Percentiles rank a stretch among this genome's conserved stretches.
Evolutionary conservation across 2,797 vertebrate species (phyloP).

Genomic region (Halcyon smyrnensis): DNA sequence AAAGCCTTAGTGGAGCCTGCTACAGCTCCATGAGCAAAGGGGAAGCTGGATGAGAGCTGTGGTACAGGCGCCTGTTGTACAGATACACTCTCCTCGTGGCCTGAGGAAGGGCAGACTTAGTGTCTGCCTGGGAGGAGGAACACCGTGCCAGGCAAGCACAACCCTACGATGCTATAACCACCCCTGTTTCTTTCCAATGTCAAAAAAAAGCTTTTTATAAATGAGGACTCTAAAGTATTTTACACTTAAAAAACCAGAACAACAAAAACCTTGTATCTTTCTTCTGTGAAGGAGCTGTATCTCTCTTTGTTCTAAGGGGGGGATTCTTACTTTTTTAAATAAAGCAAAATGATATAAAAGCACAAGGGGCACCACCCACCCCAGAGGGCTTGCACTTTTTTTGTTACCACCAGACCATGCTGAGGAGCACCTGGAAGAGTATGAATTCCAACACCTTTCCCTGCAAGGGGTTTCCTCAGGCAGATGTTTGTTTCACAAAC

Average conservation of each 20-base stretch:
- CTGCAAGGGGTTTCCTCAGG: neutral
- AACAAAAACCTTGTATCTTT: conserved; percentile 10
- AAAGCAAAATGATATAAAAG: conserved; percentile 12
- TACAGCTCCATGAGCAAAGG: neutral
- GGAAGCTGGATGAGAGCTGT: accelerated
- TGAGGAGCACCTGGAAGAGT: accelerated
- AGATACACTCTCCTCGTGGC: accelerated
- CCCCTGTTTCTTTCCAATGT: neutral
- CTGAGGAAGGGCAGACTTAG: neutral
- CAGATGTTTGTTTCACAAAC: neutral
- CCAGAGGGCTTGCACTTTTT: neutral
- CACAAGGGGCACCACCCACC: neutral
- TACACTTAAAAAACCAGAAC: neutral
- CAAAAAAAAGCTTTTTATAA: neutral
- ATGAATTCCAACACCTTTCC: neutral
- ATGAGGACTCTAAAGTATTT: accelerated
- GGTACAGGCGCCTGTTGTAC: accelerated
- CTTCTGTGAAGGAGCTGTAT: conserved; percentile 74
- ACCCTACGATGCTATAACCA: accelerated
- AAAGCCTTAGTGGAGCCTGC: no score
- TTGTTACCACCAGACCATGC: neutral
- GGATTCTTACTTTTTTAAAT: neutral
- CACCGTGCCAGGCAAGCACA: neutral
- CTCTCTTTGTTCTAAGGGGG: neutral
- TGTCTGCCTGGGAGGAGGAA: accelerated